A percentile compares a stretch with the other conserved stretches of the same genome.
Conservation (phyloP, 2,888 invertebrate genomes). For the Caenorhabditis sp. region DNA sequence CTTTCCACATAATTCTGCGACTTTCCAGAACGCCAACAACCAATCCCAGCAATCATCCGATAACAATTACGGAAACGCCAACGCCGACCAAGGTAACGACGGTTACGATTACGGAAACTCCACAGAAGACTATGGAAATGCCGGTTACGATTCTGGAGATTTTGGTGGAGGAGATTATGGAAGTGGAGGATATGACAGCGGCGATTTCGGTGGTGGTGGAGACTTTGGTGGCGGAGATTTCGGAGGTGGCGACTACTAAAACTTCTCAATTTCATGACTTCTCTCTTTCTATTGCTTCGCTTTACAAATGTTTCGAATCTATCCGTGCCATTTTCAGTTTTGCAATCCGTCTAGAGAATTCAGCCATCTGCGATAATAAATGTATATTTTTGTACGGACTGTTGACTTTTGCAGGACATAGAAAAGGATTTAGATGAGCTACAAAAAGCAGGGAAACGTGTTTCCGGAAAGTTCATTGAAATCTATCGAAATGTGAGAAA, state of each 20-base stretch:
- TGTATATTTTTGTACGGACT: constrained; percentile 10
- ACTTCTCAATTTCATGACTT: background rate
- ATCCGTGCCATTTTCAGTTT: constrained; percentile 34
- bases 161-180: constrained; percentile 67
- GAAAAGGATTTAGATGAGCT: no score
- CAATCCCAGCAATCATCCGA: constrained; percentile 47
- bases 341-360: constrained; percentile 18
- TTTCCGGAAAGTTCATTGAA: no score
- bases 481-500: no score
- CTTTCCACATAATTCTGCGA: no score
- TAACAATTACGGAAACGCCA: constrained; percentile 62
- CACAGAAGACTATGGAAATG: constrained; percentile 60
- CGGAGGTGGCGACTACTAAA: constrained; percentile 51
- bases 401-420: no score
- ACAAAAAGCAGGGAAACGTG: no score
- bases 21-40: constrained; percentile 46
- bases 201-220: constrained; percentile 57
- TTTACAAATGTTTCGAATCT: constrained; percentile 24
- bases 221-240: constrained; percentile 55
- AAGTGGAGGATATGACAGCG: constrained; percentile 56
- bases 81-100: constrained; percentile 51
- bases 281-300: constrained; percentile 12
- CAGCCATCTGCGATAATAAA: constrained; percentile 24
- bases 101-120: constrained; percentile 59
- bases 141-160: constrained; percentile 65